Percentiles rank a stretch among this genome's conserved stretches.
Evolutionary conservation across 2,797 vertebrate species (phyloP).

Genomic region (Brachyrhaphis roseni): DNA sequence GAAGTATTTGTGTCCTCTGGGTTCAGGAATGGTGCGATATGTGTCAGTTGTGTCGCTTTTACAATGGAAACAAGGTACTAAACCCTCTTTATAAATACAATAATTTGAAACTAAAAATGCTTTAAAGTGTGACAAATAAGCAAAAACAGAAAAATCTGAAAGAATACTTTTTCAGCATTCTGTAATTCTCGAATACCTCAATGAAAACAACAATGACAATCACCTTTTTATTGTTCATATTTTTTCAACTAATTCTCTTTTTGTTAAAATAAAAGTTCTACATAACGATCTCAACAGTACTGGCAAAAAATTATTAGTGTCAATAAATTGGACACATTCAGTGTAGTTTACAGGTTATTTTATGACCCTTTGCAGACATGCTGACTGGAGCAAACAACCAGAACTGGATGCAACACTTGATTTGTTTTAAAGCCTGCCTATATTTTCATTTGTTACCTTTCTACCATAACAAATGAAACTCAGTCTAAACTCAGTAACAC

Average conservation of each 20-base stretch:
- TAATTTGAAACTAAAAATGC: background rate
- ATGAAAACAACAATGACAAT: background rate
- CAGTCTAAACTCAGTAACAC: slow-evolving; percentile 18
- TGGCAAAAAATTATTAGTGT: background rate
- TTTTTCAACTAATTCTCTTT: background rate
- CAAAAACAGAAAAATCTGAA: background rate
- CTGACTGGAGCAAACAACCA: slow-evolving; percentile 19
- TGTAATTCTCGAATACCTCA: background rate
- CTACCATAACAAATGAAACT: slow-evolving; percentile 15
- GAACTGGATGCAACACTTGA: slow-evolving; percentile 3
- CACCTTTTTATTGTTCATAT: background rate
- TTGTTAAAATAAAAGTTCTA: slow-evolving; percentile 2
- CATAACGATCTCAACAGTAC: background rate
- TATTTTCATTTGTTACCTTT: slow-evolving; percentile 13
- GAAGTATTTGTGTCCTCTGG: too few relatives aligned
- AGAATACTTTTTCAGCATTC: background rate
- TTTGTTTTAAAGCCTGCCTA: slow-evolving; percentile 33
- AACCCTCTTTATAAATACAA: too few relatives aligned
- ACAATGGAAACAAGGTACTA: too few relatives aligned
- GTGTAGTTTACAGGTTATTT: slow-evolving; percentile 1
- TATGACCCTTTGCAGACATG: slow-evolving; percentile 10
- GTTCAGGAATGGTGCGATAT: too few relatives aligned
- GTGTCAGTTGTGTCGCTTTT: too few relatives aligned
- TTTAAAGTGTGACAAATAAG: background rate
- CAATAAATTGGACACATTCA: slow-evolving; percentile 10